Evolutionary conservation across 2,797 vertebrate species (phyloP).

Genomic region (Rhincodon typus): DNA sequence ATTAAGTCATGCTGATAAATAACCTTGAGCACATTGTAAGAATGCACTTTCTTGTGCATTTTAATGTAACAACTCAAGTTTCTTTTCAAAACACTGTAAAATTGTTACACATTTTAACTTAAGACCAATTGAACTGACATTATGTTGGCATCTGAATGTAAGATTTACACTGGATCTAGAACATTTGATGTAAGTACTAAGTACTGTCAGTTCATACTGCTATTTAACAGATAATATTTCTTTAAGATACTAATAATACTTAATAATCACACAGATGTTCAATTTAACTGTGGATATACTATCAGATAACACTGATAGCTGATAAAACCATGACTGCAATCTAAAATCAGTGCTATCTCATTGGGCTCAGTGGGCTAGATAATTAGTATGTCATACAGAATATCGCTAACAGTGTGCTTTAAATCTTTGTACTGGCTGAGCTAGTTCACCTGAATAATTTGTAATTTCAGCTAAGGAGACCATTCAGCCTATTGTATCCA

Average conservation of each 20-base stretch:
- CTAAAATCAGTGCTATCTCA: too few species aligned
- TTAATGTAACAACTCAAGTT: too few species aligned
- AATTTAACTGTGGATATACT: background rate
- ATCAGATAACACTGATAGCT: background rate
- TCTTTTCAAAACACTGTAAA: background rate
- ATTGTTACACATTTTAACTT: background rate
- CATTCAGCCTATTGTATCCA: too few species aligned
- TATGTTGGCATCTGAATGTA: background rate
- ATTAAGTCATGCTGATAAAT: background rate
- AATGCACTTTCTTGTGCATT: background rate
- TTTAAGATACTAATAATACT: background rate
- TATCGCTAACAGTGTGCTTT: too few species aligned
- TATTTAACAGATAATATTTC: background rate
- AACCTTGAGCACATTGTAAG: background rate
- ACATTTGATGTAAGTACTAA: background rate
- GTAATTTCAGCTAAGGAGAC: too few species aligned
- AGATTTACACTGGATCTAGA: background rate
- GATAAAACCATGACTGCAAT: background rate
- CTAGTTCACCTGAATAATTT: too few species aligned
- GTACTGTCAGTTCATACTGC: background rate
- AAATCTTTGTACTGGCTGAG: too few species aligned
- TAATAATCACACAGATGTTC: background rate
- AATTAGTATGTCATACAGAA: too few species aligned
- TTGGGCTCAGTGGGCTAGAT: too few species aligned
- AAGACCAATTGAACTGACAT: background rate